Base-by-base conservation (phyloP, 2,888 invertebrate genomes). In the Tetropium fuscum region DNA sequence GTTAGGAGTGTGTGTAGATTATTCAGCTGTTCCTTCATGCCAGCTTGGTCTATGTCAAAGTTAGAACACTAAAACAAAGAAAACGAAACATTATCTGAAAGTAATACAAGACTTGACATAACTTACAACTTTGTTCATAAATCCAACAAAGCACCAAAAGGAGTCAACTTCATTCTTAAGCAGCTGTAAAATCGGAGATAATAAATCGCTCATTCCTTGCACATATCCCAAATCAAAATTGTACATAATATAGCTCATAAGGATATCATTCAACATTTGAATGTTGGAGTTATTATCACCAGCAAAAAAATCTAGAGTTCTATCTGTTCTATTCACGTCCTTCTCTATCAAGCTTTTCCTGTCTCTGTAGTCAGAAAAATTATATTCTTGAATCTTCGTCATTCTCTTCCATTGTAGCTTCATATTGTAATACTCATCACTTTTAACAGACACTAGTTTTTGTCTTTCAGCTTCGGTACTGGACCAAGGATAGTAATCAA, bases 221-320 rank as follows among this genome's bases (percentile, higher is more conserved):
- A 95, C 95, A 74, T 95, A 95, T 8, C 95, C 98, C 71, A 99
- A 84, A 83, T 99, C 98, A 80, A 98, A 98, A 84, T 98, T 97
- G 79, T 96, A 98, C 98, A 98, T 98, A 30, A 96, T 92, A 78
- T 98, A 99, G 0, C 98, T 98, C 95, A 98, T 95, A 2, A 99
- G 86, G 68, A 99, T 94, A 76, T 98, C 96, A 70, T 93, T 90
- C 2, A 99, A 82, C 8, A 92, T 86, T 56, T 87, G 84, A 49
- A 98, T 82, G 81, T 98, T 97, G 0, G 92, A 89, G 81, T 98
- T 98, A 71, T 94, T 88, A 63, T 97, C 96, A 0, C 97, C 98
- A n/a, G 94, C 90, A 81, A 90, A 99, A 82, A 92, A 98, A 4
- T 91, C 89, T 73, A 94, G 89, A 0, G 92, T 92, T 68, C 98